Conservation (phyloP, 2,888 invertebrate genomes). For the Parnassius apollo region DNA sequence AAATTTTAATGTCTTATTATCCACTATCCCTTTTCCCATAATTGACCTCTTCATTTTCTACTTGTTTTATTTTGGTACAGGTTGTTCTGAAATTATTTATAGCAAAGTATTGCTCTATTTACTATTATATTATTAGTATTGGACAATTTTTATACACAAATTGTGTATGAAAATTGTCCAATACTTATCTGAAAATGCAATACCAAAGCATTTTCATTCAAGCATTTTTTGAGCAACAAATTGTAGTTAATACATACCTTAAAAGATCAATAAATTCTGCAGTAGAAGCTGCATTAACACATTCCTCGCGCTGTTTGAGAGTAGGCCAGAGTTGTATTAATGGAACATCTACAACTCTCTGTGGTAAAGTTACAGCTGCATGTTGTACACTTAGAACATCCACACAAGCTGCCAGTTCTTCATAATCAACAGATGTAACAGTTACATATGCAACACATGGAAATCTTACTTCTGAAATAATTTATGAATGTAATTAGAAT, state of each 20-base stretch:
- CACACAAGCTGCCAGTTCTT: slow-evolving; percentile 78
- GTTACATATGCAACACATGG: slow-evolving; percentile 83
- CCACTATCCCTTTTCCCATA: no score
- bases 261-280: slow-evolving; percentile 84
- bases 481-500: no score
- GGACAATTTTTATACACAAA: no score
- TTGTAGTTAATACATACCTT: slow-evolving; percentile 45
- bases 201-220: no score
- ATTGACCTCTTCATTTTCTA: no score
- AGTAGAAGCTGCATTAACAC: slow-evolving; percentile 80
- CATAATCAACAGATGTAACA: slow-evolving; percentile 79
- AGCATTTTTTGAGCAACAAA: no score
- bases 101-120: background rate
- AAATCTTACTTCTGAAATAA: slow-evolving; percentile 78
- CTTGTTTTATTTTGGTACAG: no score
- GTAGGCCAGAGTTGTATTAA: slow-evolving; percentile 84
- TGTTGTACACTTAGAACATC: slow-evolving; percentile 84
- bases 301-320: slow-evolving; percentile 79
- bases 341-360: slow-evolving; percentile 80
- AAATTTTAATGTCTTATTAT: no score
- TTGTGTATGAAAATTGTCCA: background rate
- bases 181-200: no score
- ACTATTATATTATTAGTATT: no score
- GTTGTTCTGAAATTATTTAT: no score
- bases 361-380: slow-evolving; percentile 81